These are phyloP conservation scores for Dasypogon diadema DNA, from an alignment of 2,888 invertebrate genomes.

Conservation along the genomic window DNA sequence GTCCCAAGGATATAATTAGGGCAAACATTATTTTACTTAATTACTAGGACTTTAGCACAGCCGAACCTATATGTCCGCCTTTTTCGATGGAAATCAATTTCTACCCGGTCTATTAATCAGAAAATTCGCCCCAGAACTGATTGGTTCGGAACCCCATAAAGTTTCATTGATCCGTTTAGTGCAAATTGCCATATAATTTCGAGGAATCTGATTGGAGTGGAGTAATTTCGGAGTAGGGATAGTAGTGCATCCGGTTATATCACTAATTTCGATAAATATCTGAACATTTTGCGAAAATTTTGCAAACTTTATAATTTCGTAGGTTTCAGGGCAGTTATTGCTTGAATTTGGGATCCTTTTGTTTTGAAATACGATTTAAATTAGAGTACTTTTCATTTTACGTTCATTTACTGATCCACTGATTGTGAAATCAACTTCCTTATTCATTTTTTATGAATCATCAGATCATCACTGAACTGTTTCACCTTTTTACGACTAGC, in stretches of 20 bases:
- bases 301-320: too few species aligned
- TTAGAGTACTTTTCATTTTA: too few species aligned
- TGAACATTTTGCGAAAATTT: background rate
- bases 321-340: too few species aligned
- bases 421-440: too few species aligned
- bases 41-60: slow-evolving; percentile 27
- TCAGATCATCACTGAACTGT: too few species aligned
- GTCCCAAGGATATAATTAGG: slow-evolving; percentile 19
- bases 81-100: slow-evolving; percentile 1
- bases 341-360: too few species aligned
- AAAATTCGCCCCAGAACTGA: background rate
- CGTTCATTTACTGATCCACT: too few species aligned
- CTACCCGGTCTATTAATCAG: background rate
- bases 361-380: too few species aligned
- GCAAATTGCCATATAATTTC: slow-evolving; percentile 16
- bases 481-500: too few species aligned
- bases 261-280: background rate
- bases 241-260: background rate
- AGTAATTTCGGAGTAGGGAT: background rate
- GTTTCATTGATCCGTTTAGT: slow-evolving; percentile 12
- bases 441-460: too few species aligned
- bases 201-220: background rate
- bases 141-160: background rate
- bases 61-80: slow-evolving; percentile 7
- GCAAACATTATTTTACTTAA: slow-evolving; percentile 24